Evolutionary conservation across 2,888 invertebrate genomes (phyloP).

Genomic region (Dione juno): DNA sequence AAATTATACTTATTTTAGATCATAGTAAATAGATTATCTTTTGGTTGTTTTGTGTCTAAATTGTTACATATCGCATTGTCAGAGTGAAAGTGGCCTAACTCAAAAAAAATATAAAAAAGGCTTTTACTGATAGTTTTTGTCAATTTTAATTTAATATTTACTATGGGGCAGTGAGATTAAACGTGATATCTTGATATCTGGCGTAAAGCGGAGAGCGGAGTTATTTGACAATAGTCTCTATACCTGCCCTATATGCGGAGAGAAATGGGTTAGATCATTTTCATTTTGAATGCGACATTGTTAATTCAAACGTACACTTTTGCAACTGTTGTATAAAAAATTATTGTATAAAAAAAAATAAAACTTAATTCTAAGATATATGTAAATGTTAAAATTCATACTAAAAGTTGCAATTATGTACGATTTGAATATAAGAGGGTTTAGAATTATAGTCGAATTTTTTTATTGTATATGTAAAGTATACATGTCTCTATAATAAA

Average conservation of each 20-base stretch:
- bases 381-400: slow-evolving; percentile 30
- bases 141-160: no score
- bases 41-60: background rate
- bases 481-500: background rate
- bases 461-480: slow-evolving; percentile 6
- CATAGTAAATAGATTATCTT: background rate
- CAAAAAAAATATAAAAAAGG: background rate
- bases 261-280: background rate
- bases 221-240: no score
- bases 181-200: no score
- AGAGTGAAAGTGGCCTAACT: background rate
- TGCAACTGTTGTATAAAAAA: slow-evolving; percentile 31
- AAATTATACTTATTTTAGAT: background rate
- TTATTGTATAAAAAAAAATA: slow-evolving; percentile 25
- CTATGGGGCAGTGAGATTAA: no score
- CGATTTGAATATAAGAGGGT: slow-evolving; percentile 19
- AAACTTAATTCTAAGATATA: slow-evolving; percentile 26
- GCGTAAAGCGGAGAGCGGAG: no score
- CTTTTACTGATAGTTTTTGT: no score
- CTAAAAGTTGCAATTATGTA: slow-evolving; percentile 33
- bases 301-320: slow-evolving; percentile 28
- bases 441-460: background rate
- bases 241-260: no score
- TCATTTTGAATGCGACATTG: background rate
- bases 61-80: background rate